A percentile compares a stretch with the other conserved stretches of the same genome.
These are phyloP conservation scores for Drosophila athabasca DNA, from an alignment of 1,140 invertebrate genomes.

Conservation along the genomic window DNA sequence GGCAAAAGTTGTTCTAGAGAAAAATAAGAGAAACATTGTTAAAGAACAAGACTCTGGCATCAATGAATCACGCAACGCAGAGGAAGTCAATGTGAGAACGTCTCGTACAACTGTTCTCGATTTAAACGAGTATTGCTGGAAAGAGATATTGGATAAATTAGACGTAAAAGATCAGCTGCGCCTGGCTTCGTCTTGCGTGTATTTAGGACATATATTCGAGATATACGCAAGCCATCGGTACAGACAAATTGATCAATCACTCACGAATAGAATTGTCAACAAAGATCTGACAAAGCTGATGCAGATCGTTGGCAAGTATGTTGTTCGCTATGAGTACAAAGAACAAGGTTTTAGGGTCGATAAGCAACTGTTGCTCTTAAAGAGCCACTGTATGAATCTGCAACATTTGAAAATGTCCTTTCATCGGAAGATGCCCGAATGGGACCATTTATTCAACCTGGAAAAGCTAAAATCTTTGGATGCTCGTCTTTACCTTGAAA, in stretches of 20 bases:
- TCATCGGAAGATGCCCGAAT: too few species aligned
- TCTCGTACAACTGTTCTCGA: background rate
- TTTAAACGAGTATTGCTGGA: constrained; percentile 8
- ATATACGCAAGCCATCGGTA: background rate
- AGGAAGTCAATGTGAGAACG: too few species aligned
- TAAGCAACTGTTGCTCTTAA: constrained; percentile 10
- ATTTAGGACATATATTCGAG: constrained; percentile 1
- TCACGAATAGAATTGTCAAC: background rate
- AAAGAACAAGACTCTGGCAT: too few species aligned
- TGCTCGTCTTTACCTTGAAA: background rate
- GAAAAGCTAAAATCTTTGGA: constrained; percentile 13
- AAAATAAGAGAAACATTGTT: too few species aligned
- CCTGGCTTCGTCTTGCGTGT: background rate
- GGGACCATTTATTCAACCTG: background rate
- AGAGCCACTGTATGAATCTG: background rate
- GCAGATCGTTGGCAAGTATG: background rate
- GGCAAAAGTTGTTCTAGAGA: too few species aligned
- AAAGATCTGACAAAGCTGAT: constrained; percentile 18
- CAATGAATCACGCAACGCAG: too few species aligned
- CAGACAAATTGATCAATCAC: constrained; percentile 1
- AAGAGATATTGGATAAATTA: constrained; percentile 8
- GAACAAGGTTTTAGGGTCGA: background rate
- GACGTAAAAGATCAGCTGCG: background rate
- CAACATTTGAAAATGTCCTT: constrained; percentile 16
- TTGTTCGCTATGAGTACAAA: constrained; percentile 31